Evolutionary conservation across 2,888 invertebrate genomes (phyloP).

Genomic region (Ochropleura plecta): DNA sequence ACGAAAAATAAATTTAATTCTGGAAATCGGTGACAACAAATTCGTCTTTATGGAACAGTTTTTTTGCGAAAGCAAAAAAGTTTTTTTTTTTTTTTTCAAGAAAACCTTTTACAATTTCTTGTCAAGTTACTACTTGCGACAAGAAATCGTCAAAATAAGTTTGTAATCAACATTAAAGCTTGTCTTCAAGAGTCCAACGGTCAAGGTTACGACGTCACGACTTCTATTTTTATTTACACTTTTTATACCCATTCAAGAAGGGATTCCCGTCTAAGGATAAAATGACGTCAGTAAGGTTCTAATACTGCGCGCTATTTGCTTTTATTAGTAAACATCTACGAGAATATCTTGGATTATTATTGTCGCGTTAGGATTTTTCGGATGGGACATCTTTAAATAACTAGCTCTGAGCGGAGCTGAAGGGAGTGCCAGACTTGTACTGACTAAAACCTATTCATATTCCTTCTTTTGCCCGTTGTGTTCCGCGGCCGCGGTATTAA

Average conservation of each 20-base stretch:
- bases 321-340: background rate
- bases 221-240: conserved; percentile 35
- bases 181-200: conserved; percentile 16
- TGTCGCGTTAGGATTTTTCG: background rate
- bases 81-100: background rate
- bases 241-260: conserved; percentile 9
- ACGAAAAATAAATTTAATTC: no score
- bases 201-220: conserved; percentile 41
- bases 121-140: background rate
- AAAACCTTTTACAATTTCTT: conserved; percentile 3
- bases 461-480: no score
- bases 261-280: background rate
- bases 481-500: no score
- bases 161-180: conserved; percentile 14
- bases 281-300: conserved; percentile 2
- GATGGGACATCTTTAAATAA: no score
- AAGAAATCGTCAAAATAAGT: conserved; percentile 22
- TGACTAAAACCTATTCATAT: no score
- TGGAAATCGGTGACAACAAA: no score
- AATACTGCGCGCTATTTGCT: background rate
- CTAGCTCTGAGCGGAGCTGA: no score
- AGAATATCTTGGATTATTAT: conserved; percentile 2
- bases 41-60: no score
- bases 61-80: no score
- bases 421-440: no score